phyloP scores from a whole-genome alignment of 2,797 vertebrate species.

The Apodemus agrarius region DNA sequence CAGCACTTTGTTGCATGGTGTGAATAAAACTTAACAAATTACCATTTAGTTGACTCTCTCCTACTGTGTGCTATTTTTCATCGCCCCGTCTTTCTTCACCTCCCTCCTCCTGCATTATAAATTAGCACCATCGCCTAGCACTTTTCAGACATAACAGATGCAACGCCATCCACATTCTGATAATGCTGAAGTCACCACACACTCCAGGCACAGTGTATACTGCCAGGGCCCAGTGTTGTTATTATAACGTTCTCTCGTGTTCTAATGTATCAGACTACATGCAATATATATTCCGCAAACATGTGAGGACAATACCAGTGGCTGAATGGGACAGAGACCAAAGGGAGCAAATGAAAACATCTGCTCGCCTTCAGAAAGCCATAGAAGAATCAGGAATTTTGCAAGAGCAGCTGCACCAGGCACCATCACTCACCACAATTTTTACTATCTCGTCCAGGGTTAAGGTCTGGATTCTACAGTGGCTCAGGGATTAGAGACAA shows the following conservation, averaged over 20 bases:
- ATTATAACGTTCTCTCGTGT: conserved; percentile 58
- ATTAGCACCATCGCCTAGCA: conserved; percentile 82
- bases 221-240: conserved; percentile 63
- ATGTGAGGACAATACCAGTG: background rate
- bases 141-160: conserved; percentile 82
- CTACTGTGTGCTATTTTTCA: conserved; percentile 74
- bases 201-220: conserved; percentile 66
- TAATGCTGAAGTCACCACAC: conserved; percentile 72
- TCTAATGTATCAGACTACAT: conserved; percentile 57
- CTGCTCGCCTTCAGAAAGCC: conserved; percentile 61
- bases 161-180: conserved; percentile 71
- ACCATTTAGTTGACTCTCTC: conserved; percentile 76
- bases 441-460: background rate
- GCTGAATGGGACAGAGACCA: background rate
- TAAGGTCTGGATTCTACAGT: background rate
- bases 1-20: conserved; percentile 68
- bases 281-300: conserved; percentile 27
- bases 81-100: conserved; percentile 66
- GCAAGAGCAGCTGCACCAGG: background rate
- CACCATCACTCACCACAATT: background rate
- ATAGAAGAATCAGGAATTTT: conserved; percentile 34
- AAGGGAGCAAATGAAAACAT: conserved; percentile 55
- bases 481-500: background rate
- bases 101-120: conserved; percentile 78
- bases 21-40: conserved; percentile 80